Conservation (phyloP, 2,113 vertebrate genomes). For the Calidris pugnax region DNA sequence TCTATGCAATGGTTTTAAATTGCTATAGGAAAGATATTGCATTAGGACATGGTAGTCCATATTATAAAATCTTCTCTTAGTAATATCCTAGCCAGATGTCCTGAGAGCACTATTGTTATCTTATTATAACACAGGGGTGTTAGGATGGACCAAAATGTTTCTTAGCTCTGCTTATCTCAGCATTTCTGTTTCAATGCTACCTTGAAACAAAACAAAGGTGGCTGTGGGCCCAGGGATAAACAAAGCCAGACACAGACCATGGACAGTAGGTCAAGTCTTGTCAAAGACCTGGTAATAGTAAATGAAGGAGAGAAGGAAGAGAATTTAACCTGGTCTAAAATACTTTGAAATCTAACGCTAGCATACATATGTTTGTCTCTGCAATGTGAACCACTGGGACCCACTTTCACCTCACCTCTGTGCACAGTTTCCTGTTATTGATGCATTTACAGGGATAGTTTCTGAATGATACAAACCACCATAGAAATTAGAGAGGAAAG, state of each 20-base stretch:
- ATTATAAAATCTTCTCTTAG: background rate
- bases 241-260: background rate
- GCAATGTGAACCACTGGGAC: background rate
- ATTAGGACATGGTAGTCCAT: background rate
- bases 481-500: background rate
- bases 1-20: background rate
- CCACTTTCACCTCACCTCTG: background rate
- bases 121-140: background rate
- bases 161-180: background rate
- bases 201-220: conserved; percentile 39
- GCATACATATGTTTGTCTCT: background rate
- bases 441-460: background rate
- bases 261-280: background rate
- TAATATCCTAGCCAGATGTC: background rate
- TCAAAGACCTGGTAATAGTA: background rate
- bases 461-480: background rate
- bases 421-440: background rate
- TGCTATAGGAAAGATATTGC: background rate
- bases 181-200: background rate
- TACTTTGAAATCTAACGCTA: background rate
- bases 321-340: background rate
- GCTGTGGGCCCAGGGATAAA: conserved; percentile 18
- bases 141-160: background rate
- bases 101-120: background rate
- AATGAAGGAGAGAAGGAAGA: background rate